These are phyloP conservation scores for Gymnarchus niloticus DNA, from an alignment of 2,113 vertebrate species.

Conservation along the genomic window DNA sequence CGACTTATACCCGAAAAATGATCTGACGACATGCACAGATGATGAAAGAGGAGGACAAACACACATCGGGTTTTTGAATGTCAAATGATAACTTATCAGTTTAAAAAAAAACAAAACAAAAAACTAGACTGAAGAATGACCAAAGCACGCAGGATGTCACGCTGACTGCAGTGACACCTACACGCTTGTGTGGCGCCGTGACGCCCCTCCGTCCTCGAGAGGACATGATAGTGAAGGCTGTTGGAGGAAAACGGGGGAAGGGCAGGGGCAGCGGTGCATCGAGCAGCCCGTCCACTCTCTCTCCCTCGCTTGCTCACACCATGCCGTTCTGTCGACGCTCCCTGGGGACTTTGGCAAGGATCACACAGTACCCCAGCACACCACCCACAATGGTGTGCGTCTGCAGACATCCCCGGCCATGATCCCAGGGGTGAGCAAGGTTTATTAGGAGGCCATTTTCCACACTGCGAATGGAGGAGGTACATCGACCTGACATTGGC, in stretches of 20 bases:
- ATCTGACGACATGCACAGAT: not conserved
- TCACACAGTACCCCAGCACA: slow-evolving; percentile 16
- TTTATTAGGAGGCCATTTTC: not conserved
- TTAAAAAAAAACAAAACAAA: not conserved
- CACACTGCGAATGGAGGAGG: too few relatives aligned
- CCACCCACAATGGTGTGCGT: not conserved
- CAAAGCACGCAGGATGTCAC: not conserved
- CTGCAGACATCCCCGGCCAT: not conserved
- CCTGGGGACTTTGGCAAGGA: slow-evolving; percentile 13
- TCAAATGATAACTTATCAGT: not conserved
- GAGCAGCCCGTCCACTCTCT: not conserved
- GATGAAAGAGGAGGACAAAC: not conserved
- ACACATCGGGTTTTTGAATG: not conserved
- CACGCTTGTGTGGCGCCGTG: not conserved
- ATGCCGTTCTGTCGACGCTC: not conserved
- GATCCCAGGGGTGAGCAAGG: not conserved
- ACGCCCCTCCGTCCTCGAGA: too few relatives aligned
- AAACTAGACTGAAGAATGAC: not conserved
- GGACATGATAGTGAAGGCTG: not conserved
- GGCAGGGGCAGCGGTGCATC: not conserved
- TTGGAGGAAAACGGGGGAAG: not conserved
- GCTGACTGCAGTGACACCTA: not conserved
- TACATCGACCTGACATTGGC: not conserved
- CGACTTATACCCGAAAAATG: not conserved
- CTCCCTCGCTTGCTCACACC: not conserved